Evolutionary conservation across 2,888 invertebrate species (phyloP).

Genomic region (Tigriopus californicus): DNA sequence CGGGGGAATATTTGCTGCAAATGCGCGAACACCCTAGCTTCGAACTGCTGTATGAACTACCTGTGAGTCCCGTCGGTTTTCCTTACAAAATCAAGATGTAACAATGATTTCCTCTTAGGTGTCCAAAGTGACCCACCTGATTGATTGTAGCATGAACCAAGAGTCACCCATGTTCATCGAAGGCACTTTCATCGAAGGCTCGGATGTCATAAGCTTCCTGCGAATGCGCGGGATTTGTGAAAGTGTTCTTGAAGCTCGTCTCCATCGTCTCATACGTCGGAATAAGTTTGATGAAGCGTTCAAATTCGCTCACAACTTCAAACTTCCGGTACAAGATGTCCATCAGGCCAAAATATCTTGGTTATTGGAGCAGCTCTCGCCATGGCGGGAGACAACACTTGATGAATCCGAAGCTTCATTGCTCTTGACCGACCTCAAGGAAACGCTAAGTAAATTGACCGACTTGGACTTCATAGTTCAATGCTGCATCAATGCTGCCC

Average conservation of each 20-base stretch:
- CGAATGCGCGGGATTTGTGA: slow-evolving; percentile 4
- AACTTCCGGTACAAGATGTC: neutral
- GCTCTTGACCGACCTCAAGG: neutral
- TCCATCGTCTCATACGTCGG: neutral
- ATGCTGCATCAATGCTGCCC: slow-evolving; percentile 5
- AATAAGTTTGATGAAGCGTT: slow-evolving; percentile 7
- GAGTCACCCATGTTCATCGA: slow-evolving; percentile 10
- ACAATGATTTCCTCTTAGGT: too few relatives aligned
- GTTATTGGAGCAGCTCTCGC: slow-evolving; percentile 7
- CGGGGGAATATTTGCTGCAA: neutral
- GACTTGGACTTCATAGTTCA: slow-evolving; percentile 9
- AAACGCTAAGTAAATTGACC: neutral
- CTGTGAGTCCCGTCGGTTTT: neutral
- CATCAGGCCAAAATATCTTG: slow-evolving; percentile 3
- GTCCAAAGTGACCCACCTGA: neutral
- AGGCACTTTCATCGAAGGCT: neutral
- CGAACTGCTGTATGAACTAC: neutral
- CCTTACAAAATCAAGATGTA: too few relatives aligned
- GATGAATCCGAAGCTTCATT: neutral
- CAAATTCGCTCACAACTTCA: slow-evolving; percentile 3
- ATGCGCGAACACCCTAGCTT: neutral
- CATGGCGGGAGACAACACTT: neutral
- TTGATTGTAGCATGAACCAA: neutral
- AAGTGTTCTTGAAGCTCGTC: slow-evolving; percentile 2
- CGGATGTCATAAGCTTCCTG: neutral